phyloP scores from a whole-genome alignment of 2,888 invertebrate species.

The Cynaeus angustus region DNA sequence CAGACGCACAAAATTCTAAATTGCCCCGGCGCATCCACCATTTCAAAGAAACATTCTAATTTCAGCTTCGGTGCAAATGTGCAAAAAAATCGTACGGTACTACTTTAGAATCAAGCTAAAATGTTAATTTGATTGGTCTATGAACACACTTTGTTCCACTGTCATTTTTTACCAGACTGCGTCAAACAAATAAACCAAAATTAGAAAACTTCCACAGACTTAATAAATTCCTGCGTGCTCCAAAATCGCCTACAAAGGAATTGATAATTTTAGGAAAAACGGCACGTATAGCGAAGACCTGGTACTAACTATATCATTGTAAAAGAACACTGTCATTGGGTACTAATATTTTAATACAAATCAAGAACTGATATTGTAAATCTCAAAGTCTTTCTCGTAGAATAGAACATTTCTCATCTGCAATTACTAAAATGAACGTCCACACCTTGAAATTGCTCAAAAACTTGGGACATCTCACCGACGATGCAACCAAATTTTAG shows the following conservation, averaged over 20 bases:
- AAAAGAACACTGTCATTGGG: constrained; percentile 47
- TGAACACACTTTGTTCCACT: too few relatives aligned
- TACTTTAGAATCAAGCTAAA: too few relatives aligned
- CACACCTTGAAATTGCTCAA: constrained; percentile 33
- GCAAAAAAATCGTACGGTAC: too few relatives aligned
- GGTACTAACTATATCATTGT: constrained; percentile 48
- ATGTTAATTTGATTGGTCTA: too few relatives aligned
- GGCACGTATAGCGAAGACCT: constrained; percentile 12
- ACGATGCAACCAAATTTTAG: constrained; percentile 25
- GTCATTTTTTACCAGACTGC: too few relatives aligned
- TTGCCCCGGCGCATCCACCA: too few relatives aligned
- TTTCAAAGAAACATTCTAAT: too few relatives aligned
- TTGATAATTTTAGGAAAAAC: constrained; percentile 58
- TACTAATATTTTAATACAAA: constrained; percentile 42
- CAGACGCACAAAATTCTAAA: too few relatives aligned
- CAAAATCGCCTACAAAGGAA: constrained; percentile 62
- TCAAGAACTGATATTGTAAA: constrained; percentile 45
- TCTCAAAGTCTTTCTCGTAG: constrained; percentile 38
- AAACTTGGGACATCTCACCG: background rate
- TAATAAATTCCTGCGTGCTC: background rate
- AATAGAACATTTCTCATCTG: constrained; percentile 28
- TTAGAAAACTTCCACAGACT: constrained; percentile 1
- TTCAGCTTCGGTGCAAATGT: too few relatives aligned
- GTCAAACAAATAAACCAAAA: background rate
- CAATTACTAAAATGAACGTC: constrained; percentile 45